Evolutionary conservation across 2,113 vertebrate species (phyloP), one percentile per base, ranked within the genome.

Genomic region (Fukomys damarensis): DNA sequence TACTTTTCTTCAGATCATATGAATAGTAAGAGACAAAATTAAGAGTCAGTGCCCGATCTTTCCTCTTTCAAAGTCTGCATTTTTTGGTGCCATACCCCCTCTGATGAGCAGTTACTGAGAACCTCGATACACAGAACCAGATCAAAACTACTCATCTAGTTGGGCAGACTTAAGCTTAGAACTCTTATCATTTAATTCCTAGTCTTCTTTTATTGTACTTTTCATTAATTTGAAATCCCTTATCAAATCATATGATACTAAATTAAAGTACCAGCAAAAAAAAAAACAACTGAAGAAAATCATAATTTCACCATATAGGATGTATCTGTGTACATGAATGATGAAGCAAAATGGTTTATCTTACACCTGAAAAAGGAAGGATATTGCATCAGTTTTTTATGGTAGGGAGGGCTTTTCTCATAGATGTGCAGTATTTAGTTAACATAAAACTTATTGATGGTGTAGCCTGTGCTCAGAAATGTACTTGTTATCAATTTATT

Each of bases 341-440:
- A 68, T 61, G 79, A 94, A 95, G 20, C 22, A 66, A 86, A 84
- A 52, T 58, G 61, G 83, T 88, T 92, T 77, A 92, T 94, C 94
- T 93, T 30, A 22, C 66, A 8, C 70, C 74, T 86, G 13, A 89
- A 92, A 79, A 89, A 66, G 95, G 96, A 97, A 98, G 97, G 94
- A 95, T 81, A 35, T 97, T 98, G 84, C 93, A 65, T 12, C 76
- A 83, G 28, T 6, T 38, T 83, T 86, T 65, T 86, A 24, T 59
- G 90, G 7, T 13, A 9, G 38, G n/a, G 76, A 56, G 46, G 22
- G 17, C 32, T 41, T 94, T 84, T 13, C 30, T 87, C 59, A 38
- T 10, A 52, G 26, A 63, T 8, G 22, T 52, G 43, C 93, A 94
- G 86, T 46, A 58, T 56, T 41, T 58, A 86, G 38, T 72, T 70